Evolutionary conservation across 2,888 invertebrate genomes (phyloP).

Genomic region (Hydroisotoma schaefferi): DNA sequence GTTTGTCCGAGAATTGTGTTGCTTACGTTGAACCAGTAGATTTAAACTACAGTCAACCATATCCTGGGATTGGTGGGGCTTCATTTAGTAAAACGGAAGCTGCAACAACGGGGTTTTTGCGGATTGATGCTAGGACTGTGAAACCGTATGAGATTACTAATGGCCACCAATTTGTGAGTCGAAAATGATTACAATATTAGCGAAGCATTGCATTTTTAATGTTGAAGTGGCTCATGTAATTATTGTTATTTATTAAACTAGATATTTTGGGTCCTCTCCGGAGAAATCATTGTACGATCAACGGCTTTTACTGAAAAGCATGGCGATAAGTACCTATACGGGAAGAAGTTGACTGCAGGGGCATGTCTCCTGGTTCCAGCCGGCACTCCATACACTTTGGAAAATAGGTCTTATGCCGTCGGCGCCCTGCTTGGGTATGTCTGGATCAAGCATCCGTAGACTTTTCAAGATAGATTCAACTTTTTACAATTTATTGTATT

Average conservation of each 20-base stretch:
- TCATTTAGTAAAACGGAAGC: not conserved
- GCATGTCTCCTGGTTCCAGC: conserved; percentile 5
- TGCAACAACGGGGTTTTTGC: not conserved
- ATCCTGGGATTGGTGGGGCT: not conserved
- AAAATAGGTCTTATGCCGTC: conserved; percentile 1
- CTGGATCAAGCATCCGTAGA: not conserved
- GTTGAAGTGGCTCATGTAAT: too few species aligned
- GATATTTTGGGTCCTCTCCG: conserved; percentile 10
- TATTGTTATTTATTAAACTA: too few species aligned
- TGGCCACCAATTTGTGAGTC: not conserved
- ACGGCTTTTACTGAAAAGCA: not conserved
- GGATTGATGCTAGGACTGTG: conserved; percentile 1
- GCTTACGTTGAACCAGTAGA: not conserved
- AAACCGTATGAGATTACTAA: not conserved
- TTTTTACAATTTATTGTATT: too few species aligned
- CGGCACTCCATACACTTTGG: conserved; percentile 2
- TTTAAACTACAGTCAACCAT: not conserved
- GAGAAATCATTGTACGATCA: conserved; percentile 3
- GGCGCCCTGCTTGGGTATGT: conserved; percentile 5
- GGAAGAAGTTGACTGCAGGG: conserved; percentile 1
- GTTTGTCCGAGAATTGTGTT: not conserved
- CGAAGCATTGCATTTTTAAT: too few species aligned
- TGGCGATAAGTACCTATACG: not conserved
- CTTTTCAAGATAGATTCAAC: too few species aligned
- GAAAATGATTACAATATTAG: not conserved